Base-by-base conservation (phyloP, 2,113 vertebrate species). In the Zosterops lateralis region DNA sequence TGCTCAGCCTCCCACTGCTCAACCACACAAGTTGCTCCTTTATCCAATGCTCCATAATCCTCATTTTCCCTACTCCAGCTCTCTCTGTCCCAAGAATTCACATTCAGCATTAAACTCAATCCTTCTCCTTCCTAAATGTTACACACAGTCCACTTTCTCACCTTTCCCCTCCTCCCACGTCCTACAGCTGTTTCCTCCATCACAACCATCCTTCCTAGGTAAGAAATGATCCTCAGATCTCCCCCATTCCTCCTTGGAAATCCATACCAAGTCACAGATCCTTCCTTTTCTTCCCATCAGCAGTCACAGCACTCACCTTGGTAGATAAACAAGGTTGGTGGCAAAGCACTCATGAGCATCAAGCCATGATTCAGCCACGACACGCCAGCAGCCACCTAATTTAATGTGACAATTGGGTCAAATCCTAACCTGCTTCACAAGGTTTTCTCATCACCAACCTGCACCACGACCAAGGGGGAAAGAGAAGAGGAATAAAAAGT, bases 401-500 rank as follows among this genome's bases (percentile, higher is more conserved):
- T 57, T 1, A 24, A 36, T 0, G 1, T 14, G 4, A 45, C 0
- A 4, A 8, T 29, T 25, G 40, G 28, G 24, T 60, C 71, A 87
- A 70, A 87, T 26, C 56, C 51, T n/a, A 51, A 66, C 45, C 14
- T 12, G 54, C 32, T 47, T 40, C 56, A 66, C 48, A 19, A 79
- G 67, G n/a, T 29, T 40, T 67, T 22, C 54, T 80, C 60, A 47
- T 10, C 25, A 47, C 7, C 29, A 54, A 7, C 24, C 40, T 61
- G 19, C 28, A 36, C 0, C 0, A 32, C 0, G 3, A 57, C 28
- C 40, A 45, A 36, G 26, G 17, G 24, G 11, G 24, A 31, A 57
- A 38, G 22, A 50, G 50, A 70, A 17, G 5, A 31, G 32, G 57
- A 76, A 82, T 22, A 16, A 78, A 72, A 45, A 0, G 1, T 51